A percentile compares a stretch with the other conserved stretches of the same genome.
phyloP scores from a whole-genome alignment of 2,888 invertebrate genomes.

The Drosophila neonasuta region DNA sequence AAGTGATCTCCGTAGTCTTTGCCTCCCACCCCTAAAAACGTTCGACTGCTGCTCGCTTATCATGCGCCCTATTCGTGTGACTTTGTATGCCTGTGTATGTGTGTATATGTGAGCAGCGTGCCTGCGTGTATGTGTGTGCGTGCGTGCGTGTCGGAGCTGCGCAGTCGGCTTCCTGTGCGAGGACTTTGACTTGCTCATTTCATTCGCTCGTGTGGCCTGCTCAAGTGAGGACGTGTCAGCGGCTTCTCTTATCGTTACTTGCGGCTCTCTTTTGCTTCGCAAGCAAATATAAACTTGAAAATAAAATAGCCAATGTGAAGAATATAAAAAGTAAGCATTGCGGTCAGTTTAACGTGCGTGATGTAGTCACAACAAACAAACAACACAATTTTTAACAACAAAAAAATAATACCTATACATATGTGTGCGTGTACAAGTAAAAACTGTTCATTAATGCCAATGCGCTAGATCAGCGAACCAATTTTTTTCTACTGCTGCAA shows the following conservation, averaged over 20 bases:
- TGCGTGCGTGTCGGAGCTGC: constrained; percentile 62
- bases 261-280: constrained; percentile 1
- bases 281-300: constrained; percentile 29
- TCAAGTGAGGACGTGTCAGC: constrained; percentile 69
- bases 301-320: constrained; percentile 35
- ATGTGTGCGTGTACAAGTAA: constrained; percentile 38
- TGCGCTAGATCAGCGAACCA: constrained; percentile 54
- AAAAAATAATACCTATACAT: constrained; percentile 15
- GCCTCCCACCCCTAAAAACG: constrained; percentile 63
- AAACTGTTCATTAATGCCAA: constrained; percentile 58
- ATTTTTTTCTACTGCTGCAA: constrained; percentile 50
- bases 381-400: constrained; percentile 12
- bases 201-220: constrained; percentile 54
- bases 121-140: constrained; percentile 42
- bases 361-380: constrained; percentile 13
- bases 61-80: constrained; percentile 52
- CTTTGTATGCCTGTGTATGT: constrained; percentile 21
- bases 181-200: constrained; percentile 69
- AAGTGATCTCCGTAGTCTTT: constrained; percentile 62
- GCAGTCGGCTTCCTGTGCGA: constrained; percentile 75
- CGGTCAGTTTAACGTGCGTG: constrained; percentile 32
- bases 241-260: constrained; percentile 12
- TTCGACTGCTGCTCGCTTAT: constrained; percentile 51
- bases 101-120: neutral
- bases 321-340: constrained; percentile 39